Evolutionary conservation across 2,888 invertebrate species (phyloP).

Genomic region (Hemaris fuciformis): DNA sequence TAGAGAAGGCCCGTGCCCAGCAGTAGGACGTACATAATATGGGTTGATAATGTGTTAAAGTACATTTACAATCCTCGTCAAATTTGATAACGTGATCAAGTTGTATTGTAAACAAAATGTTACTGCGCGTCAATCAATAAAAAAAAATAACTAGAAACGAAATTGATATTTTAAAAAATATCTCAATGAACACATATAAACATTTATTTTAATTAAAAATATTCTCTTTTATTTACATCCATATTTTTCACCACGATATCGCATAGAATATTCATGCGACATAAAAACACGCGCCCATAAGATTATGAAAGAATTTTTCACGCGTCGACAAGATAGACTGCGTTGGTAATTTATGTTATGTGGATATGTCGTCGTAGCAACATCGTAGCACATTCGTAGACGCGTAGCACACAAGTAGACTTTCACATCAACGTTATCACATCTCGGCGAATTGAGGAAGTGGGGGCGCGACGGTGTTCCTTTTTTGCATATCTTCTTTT

Average conservation of each 20-base stretch:
- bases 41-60: no score
- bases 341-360: conserved; percentile 1
- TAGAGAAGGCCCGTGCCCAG: no score
- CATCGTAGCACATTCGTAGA: conserved; percentile 2
- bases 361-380: background rate
- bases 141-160: no score
- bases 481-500: background rate
- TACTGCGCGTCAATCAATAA: no score
- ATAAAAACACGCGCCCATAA: background rate
- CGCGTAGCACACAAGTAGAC: conserved; percentile 3
- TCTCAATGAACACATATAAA: no score
- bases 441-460: conserved; percentile 3
- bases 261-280: background rate
- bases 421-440: conserved; percentile 4
- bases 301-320: background rate
- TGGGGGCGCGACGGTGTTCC: background rate
- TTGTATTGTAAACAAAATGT: no score
- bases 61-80: no score
- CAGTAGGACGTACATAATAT: no score
- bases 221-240: background rate
- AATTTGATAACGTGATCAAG: no score
- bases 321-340: background rate
- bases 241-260: background rate
- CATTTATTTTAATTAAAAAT: background rate
- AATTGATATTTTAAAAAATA: no score